Evolutionary conservation across 1,140 invertebrate genomes (phyloP), one percentile per base, ranked within the genome.

Genomic region (Atta texana): DNA sequence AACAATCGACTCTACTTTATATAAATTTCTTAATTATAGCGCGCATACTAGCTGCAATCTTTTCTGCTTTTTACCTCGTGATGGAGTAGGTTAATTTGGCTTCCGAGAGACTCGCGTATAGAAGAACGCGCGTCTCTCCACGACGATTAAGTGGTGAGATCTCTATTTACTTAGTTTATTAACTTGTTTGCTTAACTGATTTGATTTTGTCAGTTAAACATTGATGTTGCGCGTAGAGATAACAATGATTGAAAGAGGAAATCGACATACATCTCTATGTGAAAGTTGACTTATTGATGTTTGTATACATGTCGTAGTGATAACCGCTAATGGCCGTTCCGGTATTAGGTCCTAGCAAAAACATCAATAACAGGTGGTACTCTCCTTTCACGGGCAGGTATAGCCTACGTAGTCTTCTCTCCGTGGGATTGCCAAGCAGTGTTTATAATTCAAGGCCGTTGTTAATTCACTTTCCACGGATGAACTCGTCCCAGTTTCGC

Each of bases 381-480:
- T 31, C 39, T 61, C 69, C 80, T 74, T 84, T 75, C 55, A 84
- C 69, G 64, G 64, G 16, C 80, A 75, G 69, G 39, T 49, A 69
- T 72, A 81, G 78, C 53, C 49, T 6, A 21, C 66, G 53, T 44
- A 34, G 34, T 34, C 31, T 72, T 44, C 28, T 59, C 14, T 51
- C 68, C 18, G 6, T 28, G 31, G 4, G 21, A 34, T 28, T 49
- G 34, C 39, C 39, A 31, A 24, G 21, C n/a, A 31, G 80, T 24
- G 69, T 34, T 53, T 63, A 6, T 34, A 49, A 49, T 75, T 21
- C 80, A 84, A 84, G 80, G 80, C 51, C 80, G 68, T 12, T 18
- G 34, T 61, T 68, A 49, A 84, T 51, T 84, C 80, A 75, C 80
- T 84, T 84, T 84, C 80, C 80, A 84, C 28, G n/a, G 39, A 63